These are phyloP conservation scores for Pollenia angustigena DNA, from an alignment of 2,888 invertebrate species.

Conservation along the genomic window DNA sequence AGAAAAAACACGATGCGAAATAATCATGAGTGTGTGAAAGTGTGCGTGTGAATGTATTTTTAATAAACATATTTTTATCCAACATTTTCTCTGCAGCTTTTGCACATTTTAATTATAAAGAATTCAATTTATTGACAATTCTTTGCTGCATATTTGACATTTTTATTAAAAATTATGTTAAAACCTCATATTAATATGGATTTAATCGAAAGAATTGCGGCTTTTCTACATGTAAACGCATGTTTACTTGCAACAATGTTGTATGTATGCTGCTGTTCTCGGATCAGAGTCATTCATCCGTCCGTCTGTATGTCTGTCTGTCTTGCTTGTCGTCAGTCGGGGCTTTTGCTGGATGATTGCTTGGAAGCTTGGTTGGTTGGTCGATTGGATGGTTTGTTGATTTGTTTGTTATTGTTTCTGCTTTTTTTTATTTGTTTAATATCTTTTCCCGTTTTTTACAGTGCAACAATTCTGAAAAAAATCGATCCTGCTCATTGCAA, in stretches of 20 bases:
- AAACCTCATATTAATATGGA: constrained; percentile 72
- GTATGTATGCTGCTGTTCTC: constrained; percentile 46
- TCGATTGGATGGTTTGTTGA: constrained; percentile 44
- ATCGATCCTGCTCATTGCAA: constrained; percentile 60
- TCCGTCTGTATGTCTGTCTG: constrained; percentile 18
- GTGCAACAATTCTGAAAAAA: constrained; percentile 7
- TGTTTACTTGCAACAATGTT: constrained; percentile 75
- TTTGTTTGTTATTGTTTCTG: constrained; percentile 44
- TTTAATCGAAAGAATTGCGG: constrained; percentile 73
- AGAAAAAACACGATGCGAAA: constrained; percentile 1
- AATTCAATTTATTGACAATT: constrained; percentile 73
- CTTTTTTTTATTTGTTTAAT: constrained; percentile 26
- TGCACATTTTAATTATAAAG: constrained; percentile 72
- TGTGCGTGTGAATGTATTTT: constrained; percentile 23
- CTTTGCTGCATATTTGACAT: constrained; percentile 71
- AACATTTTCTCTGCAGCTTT: constrained; percentile 50
- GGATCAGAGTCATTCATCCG: constrained; percentile 21
- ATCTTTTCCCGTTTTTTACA: constrained; percentile 35
- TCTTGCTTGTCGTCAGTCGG: neutral
- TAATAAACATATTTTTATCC: constrained; percentile 39
- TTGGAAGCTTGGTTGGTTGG: constrained; percentile 18
- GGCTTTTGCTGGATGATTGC: constrained; percentile 16
- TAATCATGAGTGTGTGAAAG: neutral
- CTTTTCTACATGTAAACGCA: constrained; percentile 69
- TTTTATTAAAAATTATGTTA: constrained; percentile 74